These are phyloP conservation scores for Psittacula echo DNA, from an alignment of 2,797 vertebrate species.

Conservation along the genomic window DNA sequence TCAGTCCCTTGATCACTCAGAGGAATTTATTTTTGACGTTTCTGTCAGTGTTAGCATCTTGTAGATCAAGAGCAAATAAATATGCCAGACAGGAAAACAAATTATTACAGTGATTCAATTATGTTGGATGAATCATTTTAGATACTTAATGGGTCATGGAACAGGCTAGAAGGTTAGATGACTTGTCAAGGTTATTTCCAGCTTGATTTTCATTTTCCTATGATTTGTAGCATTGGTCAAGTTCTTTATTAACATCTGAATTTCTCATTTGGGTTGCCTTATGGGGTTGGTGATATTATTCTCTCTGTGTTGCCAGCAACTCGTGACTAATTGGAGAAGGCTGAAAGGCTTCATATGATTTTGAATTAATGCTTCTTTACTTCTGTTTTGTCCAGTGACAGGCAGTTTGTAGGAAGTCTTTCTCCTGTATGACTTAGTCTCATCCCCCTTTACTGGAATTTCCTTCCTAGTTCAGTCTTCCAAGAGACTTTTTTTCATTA, in stretches of 20 bases:
- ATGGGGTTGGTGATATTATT: not conserved
- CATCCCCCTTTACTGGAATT: not conserved
- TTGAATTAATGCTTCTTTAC: not conserved
- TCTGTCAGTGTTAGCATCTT: not conserved
- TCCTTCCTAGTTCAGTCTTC: not conserved
- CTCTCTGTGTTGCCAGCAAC: not conserved
- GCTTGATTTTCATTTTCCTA: not conserved
- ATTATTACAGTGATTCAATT: not conserved
- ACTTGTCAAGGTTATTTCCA: constrained; percentile 9
- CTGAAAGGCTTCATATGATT: not conserved
- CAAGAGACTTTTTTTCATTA: not conserved
- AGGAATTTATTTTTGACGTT: not conserved
- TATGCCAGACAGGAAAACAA: not conserved
- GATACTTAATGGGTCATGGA: not conserved
- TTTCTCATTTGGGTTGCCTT: not conserved
- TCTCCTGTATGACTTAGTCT: not conserved
- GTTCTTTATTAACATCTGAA: not conserved
- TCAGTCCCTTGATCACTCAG: not conserved
- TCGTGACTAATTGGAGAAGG: not conserved
- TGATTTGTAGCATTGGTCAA: not conserved
- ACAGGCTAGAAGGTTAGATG: not conserved
- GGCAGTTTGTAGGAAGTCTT: not conserved
- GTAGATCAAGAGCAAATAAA: not conserved
- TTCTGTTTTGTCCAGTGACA: not conserved
- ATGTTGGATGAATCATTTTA: not conserved